These are phyloP conservation scores for Paguma larvata DNA, from an alignment of 2,797 vertebrate species.

Conservation along the genomic window DNA sequence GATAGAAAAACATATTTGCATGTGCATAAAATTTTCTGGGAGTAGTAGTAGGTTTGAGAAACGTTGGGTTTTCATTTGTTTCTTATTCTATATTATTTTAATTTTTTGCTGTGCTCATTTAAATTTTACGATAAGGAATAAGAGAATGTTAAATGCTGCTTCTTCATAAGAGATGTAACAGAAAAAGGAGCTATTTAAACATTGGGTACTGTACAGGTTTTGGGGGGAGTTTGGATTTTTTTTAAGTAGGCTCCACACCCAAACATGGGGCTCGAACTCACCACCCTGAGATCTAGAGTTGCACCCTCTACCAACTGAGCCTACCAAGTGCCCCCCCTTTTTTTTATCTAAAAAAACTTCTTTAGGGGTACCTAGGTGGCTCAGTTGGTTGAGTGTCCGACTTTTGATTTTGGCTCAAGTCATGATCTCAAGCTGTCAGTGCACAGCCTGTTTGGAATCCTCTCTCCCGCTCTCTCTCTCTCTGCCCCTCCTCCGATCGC, in stretches of 20 bases:
- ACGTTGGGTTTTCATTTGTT: not conserved
- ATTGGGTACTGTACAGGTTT: not conserved
- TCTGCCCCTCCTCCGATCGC: no score
- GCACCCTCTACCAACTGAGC: not conserved
- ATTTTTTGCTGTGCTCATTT: not conserved
- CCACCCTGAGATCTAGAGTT: not conserved
- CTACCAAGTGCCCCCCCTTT: not conserved
- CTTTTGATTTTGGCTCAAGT: no score
- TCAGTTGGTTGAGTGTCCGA: no score
- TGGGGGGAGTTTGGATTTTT: not conserved
- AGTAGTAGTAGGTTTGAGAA: not conserved
- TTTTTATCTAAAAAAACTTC: not conserved
- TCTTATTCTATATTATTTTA: not conserved
- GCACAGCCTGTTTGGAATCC: no score
- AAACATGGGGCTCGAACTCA: not conserved
- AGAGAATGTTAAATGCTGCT: not conserved
- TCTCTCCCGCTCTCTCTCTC: no score
- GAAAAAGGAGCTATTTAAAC: slow-evolving; percentile 10
- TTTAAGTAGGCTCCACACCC: not conserved
- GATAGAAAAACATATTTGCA: slow-evolving; percentile 16
- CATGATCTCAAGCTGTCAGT: no score
- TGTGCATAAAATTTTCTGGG: not conserved
- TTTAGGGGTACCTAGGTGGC: no score
- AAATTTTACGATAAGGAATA: slow-evolving; percentile 6
- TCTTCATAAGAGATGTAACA: not conserved